Evolutionary conservation across 2,797 vertebrate species (phyloP).

Genomic region (Amblyopsis hoosieri): DNA sequence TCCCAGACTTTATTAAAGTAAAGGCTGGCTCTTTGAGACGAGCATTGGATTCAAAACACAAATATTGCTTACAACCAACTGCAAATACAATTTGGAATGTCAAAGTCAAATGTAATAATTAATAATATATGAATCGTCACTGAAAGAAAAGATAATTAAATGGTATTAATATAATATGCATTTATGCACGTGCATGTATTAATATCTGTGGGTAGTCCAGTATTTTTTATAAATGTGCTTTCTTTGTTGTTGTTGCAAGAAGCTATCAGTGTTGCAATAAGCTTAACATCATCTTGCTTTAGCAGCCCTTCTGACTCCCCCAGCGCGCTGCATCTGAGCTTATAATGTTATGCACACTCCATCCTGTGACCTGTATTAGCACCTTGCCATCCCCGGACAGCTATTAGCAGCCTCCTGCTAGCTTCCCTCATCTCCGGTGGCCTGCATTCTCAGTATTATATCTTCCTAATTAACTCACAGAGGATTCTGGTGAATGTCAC

Average conservation of each 20-base stretch:
- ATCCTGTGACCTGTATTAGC: conserved; percentile 40
- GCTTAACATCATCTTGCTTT: conserved; percentile 22
- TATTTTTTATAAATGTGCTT: no score
- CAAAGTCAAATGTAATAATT: no score
- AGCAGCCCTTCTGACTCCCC: conserved; percentile 2
- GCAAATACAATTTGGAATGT: no score
- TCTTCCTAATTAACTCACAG: conserved; percentile 63
- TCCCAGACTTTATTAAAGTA: no score
- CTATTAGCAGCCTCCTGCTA: conserved; percentile 47
- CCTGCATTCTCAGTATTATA: conserved; percentile 41
- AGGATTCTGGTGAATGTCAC: conserved; percentile 58
- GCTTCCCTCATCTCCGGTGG: conserved; percentile 52
- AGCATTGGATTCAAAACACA: no score
- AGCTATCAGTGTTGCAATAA: no score
- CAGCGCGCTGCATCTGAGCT: not conserved
- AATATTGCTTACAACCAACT: no score
- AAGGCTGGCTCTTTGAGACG: no score
- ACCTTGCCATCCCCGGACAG: conserved; percentile 43
- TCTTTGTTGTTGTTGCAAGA: no score
- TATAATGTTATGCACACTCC: conserved; percentile 29
- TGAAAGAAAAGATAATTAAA: not conserved
- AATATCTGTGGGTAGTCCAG: no score
- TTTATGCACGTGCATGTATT: no score
- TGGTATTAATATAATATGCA: not conserved
- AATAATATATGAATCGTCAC: not conserved